phyloP scores from a whole-genome alignment of 2,797 vertebrate species.

The Miichthys miiuy region DNA sequence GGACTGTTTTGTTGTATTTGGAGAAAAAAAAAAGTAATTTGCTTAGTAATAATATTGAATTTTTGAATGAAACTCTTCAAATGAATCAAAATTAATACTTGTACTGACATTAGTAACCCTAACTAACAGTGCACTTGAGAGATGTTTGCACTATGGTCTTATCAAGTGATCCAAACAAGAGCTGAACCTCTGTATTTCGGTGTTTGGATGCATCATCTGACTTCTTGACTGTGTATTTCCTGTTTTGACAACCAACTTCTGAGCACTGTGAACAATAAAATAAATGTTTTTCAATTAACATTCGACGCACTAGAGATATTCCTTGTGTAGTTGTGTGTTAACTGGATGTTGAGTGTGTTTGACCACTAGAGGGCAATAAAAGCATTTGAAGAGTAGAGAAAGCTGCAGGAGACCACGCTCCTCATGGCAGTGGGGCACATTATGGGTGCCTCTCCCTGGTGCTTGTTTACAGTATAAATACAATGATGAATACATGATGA shows the following conservation, averaged over 20 bases:
- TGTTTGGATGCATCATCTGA: conserved; percentile 19
- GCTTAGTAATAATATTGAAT: neutral
- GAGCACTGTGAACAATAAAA: conserved; percentile 74
- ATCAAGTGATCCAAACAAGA: conserved; percentile 5
- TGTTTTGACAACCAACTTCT: conserved; percentile 60
- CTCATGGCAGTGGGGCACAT: neutral
- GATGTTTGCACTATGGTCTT: conserved; percentile 37
- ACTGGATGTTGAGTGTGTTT: neutral
- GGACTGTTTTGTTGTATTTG: neutral
- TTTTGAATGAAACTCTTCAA: conserved; percentile 3
- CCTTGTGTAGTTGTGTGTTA: neutral
- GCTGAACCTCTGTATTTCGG: conserved; percentile 29
- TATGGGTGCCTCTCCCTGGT: conserved; percentile 21
- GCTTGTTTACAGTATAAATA: conserved; percentile 70
- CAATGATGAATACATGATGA: conserved; percentile 45
- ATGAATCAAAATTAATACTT: neutral
- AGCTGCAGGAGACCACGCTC: neutral
- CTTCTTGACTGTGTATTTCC: conserved; percentile 51
- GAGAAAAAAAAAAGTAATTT: neutral
- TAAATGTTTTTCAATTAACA: conserved; percentile 57
- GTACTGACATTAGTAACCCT: neutral
- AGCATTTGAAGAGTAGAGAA: conserved; percentile 1
- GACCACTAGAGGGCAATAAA: conserved; percentile 72
- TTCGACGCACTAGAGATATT: neutral
- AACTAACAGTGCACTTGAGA: neutral